Percentiles rank a stretch among this genome's conserved stretches.
These are phyloP conservation scores for Tribolium madens DNA, from an alignment of 1,140 invertebrate genomes.

Conservation along the genomic window DNA sequence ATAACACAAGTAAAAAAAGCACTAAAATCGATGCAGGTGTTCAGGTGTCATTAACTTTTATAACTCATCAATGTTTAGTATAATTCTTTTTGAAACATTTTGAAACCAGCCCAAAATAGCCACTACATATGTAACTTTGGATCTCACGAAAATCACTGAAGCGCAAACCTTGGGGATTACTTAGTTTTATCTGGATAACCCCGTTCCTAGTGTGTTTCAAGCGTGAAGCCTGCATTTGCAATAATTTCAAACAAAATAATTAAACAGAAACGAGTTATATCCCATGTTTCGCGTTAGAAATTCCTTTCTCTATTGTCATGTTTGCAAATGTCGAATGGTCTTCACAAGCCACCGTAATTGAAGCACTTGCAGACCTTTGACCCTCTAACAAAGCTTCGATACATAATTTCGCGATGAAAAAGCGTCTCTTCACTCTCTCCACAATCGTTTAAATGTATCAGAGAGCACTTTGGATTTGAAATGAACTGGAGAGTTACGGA, in stretches of 20 bases:
- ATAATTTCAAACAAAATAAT: not conserved
- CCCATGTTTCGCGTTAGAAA: not conserved
- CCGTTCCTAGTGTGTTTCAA: not conserved
- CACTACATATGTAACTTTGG: not conserved
- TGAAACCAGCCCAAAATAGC: not conserved
- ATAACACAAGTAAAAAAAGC: too few species aligned
- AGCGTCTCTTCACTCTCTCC: not conserved
- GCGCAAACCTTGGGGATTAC: not conserved
- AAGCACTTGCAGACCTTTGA: not conserved
- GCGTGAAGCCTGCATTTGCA: not conserved
- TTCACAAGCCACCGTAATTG: not conserved
- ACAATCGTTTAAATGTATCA: slow-evolving; percentile 15
- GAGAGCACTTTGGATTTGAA: slow-evolving; percentile 2
- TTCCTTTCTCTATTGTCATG: not conserved
- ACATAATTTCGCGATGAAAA: slow-evolving; percentile 15
- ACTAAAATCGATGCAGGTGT: too few species aligned
- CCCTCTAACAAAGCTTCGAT: not conserved
- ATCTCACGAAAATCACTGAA: slow-evolving; percentile 11
- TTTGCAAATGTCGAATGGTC: not conserved
- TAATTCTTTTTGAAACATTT: too few species aligned
- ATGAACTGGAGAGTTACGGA: slow-evolving; percentile 15
- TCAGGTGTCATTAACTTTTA: too few species aligned
- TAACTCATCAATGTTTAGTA: too few species aligned
- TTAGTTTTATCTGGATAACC: not conserved
- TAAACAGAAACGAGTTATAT: not conserved